These are phyloP conservation scores for Mungos mungo DNA, from an alignment of 2,113 vertebrate genomes.

Conservation along the genomic window DNA sequence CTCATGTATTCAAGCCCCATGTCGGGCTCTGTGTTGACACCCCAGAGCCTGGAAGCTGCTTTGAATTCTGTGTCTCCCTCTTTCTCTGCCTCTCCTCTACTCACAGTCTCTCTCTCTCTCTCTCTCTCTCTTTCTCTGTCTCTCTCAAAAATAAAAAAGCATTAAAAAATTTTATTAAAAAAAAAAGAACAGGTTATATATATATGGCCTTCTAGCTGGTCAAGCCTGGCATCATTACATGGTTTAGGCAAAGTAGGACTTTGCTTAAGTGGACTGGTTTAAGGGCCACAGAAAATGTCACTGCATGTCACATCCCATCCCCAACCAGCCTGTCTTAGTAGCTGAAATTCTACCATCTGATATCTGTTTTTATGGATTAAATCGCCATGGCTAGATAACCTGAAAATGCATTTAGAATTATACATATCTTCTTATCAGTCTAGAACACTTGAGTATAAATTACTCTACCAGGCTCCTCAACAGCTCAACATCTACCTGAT, in stretches of 20 bases:
- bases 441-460: constrained; percentile 38
- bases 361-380: constrained; percentile 27
- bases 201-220: not conserved
- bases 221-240: not conserved
- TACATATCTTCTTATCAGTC: constrained; percentile 31
- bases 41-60: too few species aligned
- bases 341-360: constrained; percentile 46
- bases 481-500: constrained; percentile 33
- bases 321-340: not conserved
- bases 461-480: not conserved
- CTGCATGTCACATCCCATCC: not conserved
- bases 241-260: not conserved
- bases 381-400: not conserved
- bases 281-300: not conserved
- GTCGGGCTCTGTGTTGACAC: too few species aligned
- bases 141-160: too few species aligned
- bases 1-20: too few species aligned
- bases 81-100: too few species aligned
- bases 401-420: constrained; percentile 41
- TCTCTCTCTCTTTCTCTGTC: too few species aligned
- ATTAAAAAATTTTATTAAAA: too few species aligned
- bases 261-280: not conserved
- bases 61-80: too few species aligned
- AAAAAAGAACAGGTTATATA: not conserved
- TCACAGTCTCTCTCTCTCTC: too few species aligned